A percentile compares a stretch with the other conserved stretches of the same genome.
These are phyloP conservation scores for Apis florea DNA, from an alignment of 1,140 invertebrate genomes.

Conservation along the genomic window DNA sequence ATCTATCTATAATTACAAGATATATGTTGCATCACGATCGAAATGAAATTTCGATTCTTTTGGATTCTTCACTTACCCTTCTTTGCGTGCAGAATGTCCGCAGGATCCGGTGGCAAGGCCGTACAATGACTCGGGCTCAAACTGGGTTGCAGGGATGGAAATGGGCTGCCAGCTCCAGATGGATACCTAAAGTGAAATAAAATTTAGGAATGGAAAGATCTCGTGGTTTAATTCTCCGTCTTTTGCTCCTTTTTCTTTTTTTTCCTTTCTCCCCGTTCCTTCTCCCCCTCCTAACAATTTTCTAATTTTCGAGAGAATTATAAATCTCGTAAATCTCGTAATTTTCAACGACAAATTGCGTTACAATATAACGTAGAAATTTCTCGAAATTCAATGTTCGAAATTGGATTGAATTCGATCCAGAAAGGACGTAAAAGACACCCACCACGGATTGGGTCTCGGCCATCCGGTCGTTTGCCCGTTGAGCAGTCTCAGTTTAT, in stretches of 20 bases:
- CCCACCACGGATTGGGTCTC: constrained; percentile 81
- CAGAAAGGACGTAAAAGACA: too few relatives aligned
- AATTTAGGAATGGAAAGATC: background rate
- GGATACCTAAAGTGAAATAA: constrained; percentile 75
- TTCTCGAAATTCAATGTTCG: too few relatives aligned
- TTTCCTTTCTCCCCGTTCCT: too few relatives aligned
- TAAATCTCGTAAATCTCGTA: too few relatives aligned
- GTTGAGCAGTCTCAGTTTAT: constrained; percentile 91
- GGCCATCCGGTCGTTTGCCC: constrained; percentile 86
- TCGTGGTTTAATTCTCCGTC: background rate
- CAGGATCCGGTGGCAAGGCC: constrained; percentile 76
- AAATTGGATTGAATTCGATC: too few relatives aligned
- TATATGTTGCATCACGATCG: too few relatives aligned
- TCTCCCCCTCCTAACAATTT: background rate
- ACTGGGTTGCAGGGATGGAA: constrained; percentile 79
- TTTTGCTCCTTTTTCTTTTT: too few relatives aligned
- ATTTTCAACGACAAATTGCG: too few relatives aligned
- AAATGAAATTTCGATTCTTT: background rate
- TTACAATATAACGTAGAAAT: too few relatives aligned
- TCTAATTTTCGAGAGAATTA: too few relatives aligned
- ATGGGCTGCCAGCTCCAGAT: constrained; percentile 79
- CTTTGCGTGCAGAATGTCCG: constrained; percentile 79
- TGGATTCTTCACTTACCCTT: constrained; percentile 76
- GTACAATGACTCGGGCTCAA: constrained; percentile 80
- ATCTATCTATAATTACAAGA: too few relatives aligned